Evolutionary conservation across 1,140 invertebrate genomes (phyloP), one percentile per base, ranked within the genome.

Genomic region (Heliconius hermathena): DNA sequence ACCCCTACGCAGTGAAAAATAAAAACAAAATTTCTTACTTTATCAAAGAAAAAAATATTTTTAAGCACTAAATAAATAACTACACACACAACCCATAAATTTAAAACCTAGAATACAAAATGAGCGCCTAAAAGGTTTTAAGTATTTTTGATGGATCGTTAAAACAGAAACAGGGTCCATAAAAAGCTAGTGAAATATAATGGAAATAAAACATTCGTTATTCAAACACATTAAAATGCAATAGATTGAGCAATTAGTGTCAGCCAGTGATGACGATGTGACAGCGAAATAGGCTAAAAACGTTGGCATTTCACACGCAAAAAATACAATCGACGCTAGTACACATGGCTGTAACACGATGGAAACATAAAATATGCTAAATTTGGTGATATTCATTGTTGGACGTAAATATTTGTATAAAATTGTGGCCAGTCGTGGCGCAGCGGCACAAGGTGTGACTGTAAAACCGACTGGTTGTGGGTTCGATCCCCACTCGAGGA

Each of bases 231-330:
- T 79, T 79, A 76, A 80, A 83, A 76, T 57, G 82, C 76, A 75
- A 83, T 83, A 80, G 73, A 80, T 83, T 75, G 76, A 78, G 82
- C 82, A 83, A 83, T 83, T 78, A 80, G 79, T 60, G 76, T 46
- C 78, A 33, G 57, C n/a, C 36, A n/a, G 70, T 49, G 73, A 71
- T 78, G 75, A 77, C 73, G 75, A 38, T 29, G 41, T 33, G 41
- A 33, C n/a, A 3, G 71, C 71, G 16, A n/a, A 54, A 72, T 52
- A 77, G 41, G 13, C 38, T 6, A 71, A 77, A 71, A 77, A 33
- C 20, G 38, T 54, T n/a, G 41, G 52, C 36, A 54, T 54, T 77
- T 77, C 46, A 29, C 36, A n/a, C 33, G 33, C 36, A 72, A 72
- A 66, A 66, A 72, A 72, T 72, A 72, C 20, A 72, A 72, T 36